Percentiles rank a stretch among this genome's conserved stretches.
Conservation (phyloP, 2,797 vertebrate genomes). For the Rhadinocentrus ornatus region DNA sequence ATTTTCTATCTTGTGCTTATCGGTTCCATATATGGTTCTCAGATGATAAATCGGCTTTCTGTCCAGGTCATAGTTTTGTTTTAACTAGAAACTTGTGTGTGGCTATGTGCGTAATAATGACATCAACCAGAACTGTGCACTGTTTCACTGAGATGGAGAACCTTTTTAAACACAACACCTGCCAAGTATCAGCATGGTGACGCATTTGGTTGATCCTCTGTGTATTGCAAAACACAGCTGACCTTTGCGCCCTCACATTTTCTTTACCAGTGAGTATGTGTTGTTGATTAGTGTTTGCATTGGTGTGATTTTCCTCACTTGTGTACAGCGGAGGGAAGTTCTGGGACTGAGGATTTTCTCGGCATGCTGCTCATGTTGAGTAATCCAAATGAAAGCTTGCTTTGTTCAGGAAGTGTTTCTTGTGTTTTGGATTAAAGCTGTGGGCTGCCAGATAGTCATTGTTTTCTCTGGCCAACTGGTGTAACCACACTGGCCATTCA, state of each 20-base stretch:
- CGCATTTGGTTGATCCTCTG: not conserved
- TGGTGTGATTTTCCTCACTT: slow-evolving; percentile 59
- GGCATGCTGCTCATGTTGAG: slow-evolving; percentile 32
- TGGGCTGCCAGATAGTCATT: slow-evolving; percentile 25
- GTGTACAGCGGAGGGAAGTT: slow-evolving; percentile 27
- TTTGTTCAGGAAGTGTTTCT: slow-evolving; percentile 53
- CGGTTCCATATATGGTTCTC: not conserved
- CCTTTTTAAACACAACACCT: not conserved
- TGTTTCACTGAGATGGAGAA: not conserved
- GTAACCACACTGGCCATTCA: slow-evolving; percentile 41
- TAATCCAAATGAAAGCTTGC: slow-evolving; percentile 40
- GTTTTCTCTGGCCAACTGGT: slow-evolving; percentile 36
- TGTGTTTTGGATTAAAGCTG: slow-evolving; percentile 30
- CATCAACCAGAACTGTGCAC: fast-evolving
- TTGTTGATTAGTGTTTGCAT: slow-evolving; percentile 57
- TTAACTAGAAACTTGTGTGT: not conserved
- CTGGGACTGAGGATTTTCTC: slow-evolving; percentile 39
- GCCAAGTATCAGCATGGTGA: not conserved
- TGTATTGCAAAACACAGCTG: slow-evolving; percentile 24
- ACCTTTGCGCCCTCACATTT: slow-evolving; percentile 6
- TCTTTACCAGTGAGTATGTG: slow-evolving; percentile 6
- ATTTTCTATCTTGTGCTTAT: no score
- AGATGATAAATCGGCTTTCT: not conserved
- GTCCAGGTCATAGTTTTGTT: not conserved
- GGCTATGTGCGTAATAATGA: not conserved